Percentiles rank a stretch among this genome's conserved stretches.
These are phyloP conservation scores for Dryas iulia DNA, from an alignment of 1,140 invertebrate species.

Conservation along the genomic window DNA sequence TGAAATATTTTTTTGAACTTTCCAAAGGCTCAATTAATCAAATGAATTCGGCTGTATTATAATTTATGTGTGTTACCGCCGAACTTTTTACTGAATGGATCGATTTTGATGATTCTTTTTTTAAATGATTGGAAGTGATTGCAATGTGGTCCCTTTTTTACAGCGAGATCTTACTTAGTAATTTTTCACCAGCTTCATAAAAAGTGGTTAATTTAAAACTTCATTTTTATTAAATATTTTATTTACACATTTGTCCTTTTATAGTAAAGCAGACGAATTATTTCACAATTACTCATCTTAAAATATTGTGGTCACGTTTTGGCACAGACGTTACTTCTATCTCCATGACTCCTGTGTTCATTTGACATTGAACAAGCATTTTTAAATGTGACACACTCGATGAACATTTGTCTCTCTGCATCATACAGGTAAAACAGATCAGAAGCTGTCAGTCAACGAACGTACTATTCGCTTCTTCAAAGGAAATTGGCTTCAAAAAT, in stretches of 20 bases:
- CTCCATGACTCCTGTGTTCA: constrained; percentile 27
- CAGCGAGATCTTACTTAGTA: too few relatives aligned
- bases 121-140: too few relatives aligned
- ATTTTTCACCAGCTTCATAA: too few relatives aligned
- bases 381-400: constrained; percentile 47
- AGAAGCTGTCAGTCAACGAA: constrained; percentile 41
- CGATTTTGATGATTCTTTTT: too few relatives aligned
- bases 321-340: constrained; percentile 5
- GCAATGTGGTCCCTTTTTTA: too few relatives aligned
- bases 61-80: too few relatives aligned
- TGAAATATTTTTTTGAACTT: too few relatives aligned
- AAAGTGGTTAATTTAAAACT: too few relatives aligned
- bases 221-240: not conserved
- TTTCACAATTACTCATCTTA: not conserved
- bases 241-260: not conserved
- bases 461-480: constrained; percentile 9
- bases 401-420: constrained; percentile 36
- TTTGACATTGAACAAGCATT: constrained; percentile 43
- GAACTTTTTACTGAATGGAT: too few relatives aligned
- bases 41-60: too few relatives aligned
- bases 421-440: constrained; percentile 41
- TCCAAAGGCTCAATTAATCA: too few relatives aligned
- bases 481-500: not conserved
- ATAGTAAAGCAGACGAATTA: not conserved
- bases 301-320: not conserved